Conservation (phyloP, 1,140 invertebrate genomes). For the Asbolus verrucosus region DNA sequence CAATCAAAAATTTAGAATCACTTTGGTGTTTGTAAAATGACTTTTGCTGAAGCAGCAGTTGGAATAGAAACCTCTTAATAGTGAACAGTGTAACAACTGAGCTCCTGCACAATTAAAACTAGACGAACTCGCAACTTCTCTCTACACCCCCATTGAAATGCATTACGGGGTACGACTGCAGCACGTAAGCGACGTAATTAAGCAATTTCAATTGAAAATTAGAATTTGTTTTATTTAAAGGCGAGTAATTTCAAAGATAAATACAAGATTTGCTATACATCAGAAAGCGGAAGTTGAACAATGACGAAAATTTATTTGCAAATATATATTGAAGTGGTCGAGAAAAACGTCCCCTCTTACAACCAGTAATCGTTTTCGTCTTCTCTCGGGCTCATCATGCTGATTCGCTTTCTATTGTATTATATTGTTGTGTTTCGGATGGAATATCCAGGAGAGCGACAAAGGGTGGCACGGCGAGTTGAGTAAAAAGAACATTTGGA, state of each 20-base stretch:
- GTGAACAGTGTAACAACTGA: conserved; percentile 19
- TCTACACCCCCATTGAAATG: conserved; percentile 19
- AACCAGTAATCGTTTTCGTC: conserved; percentile 29
- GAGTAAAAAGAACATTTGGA: not conserved
- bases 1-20: no score
- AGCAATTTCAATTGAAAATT: conserved; percentile 20
- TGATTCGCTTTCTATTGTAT: conserved; percentile 35
- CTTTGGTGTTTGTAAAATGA: no score
- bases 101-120: conserved; percentile 4
- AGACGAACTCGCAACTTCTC: no score
- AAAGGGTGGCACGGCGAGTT: not conserved
- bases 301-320: conserved; percentile 28
- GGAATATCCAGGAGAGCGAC: conserved; percentile 16
- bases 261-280: conserved; percentile 3
- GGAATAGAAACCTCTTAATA: not conserved
- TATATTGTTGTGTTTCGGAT: conserved; percentile 30
- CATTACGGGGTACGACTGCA: conserved; percentile 14
- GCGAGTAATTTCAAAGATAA: conserved; percentile 32
- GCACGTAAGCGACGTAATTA: conserved; percentile 26
- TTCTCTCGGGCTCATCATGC: conserved; percentile 25
- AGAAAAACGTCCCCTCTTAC: conserved; percentile 13
- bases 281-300: conserved; percentile 27
- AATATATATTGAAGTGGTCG: conserved; percentile 31
- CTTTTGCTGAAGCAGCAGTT: conserved; percentile 7
- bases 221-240: conserved; percentile 21